Evolutionary conservation across 2,113 vertebrate genomes (phyloP).

Genomic region (Clarias batrachus): DNA sequence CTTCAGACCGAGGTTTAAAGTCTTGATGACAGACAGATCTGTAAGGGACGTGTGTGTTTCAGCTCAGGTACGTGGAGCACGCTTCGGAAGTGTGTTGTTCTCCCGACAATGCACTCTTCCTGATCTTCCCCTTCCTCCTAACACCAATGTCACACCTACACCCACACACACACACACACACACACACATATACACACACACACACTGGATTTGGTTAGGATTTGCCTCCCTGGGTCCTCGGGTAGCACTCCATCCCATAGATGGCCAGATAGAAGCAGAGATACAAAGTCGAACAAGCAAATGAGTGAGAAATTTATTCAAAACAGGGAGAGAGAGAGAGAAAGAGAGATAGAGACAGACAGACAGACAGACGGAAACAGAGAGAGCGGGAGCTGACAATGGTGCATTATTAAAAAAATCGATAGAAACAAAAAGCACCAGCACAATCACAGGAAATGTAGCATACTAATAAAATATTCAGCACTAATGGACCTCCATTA

Average conservation of each 20-base stretch:
- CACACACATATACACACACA: conserved; percentile 7
- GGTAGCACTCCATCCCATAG: conserved; percentile 19
- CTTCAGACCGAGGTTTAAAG: not conserved
- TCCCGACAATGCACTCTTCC: not conserved
- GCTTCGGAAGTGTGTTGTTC: not conserved
- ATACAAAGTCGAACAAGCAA: conserved; percentile 27
- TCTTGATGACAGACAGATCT: not conserved
- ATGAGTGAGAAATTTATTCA: conserved; percentile 8
- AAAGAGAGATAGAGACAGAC: not conserved
- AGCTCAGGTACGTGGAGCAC: not conserved
- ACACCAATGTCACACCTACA: not conserved
- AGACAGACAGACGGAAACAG: not conserved
- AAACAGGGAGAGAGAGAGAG: not conserved
- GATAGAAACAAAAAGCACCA: not conserved
- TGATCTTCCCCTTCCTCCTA: not conserved
- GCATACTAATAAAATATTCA: not conserved
- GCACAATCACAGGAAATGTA: not conserved
- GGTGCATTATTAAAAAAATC: conserved; percentile 1
- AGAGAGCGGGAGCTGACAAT: not conserved
- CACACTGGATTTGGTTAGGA: conserved; percentile 17
- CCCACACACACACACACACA: conserved; percentile 10
- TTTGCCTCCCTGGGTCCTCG: conserved; percentile 2
- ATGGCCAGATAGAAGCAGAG: conserved; percentile 17
- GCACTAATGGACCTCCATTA: not conserved
- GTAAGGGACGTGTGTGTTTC: not conserved